Percentiles rank a stretch among this genome's conserved stretches.
These are phyloP conservation scores for Falco peregrinus DNA, from an alignment of 2,797 vertebrate genomes.

Conservation along the genomic window DNA sequence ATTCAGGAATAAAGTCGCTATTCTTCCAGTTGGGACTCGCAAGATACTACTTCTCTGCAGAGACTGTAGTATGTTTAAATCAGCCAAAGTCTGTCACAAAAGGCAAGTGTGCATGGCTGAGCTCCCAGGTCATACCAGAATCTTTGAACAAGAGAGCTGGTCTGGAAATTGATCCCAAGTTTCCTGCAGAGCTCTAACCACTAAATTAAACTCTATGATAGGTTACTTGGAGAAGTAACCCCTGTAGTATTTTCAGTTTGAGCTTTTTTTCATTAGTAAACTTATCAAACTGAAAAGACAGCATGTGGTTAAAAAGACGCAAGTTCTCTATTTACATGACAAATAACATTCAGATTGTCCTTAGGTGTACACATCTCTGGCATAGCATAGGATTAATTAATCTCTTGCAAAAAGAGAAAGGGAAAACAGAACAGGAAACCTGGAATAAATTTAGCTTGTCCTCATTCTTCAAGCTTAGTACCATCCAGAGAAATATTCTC, in stretches of 20 bases:
- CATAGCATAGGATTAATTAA: not conserved
- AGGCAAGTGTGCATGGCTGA: not conserved
- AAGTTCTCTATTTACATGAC: not conserved
- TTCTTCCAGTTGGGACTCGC: rapidly evolving
- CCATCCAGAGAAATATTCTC: constrained; percentile 39
- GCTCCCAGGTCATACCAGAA: constrained; percentile 35
- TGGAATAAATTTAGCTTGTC: constrained; percentile 65
- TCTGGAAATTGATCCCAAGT: constrained; percentile 46
- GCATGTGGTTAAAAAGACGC: not conserved
- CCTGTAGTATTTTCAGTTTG: not conserved
- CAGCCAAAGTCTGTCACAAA: constrained; percentile 11
- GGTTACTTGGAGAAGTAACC: constrained; percentile 13
- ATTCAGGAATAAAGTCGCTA: not conserved
- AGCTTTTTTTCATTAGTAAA: not conserved
- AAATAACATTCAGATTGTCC: not conserved
- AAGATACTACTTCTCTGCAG: not conserved
- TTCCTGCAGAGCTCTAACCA: constrained; percentile 38
- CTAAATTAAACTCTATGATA: not conserved
- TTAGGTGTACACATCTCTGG: not conserved
- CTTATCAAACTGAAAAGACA: not conserved
- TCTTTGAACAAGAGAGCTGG: not conserved
- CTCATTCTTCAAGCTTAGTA: constrained; percentile 49
- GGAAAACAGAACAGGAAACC: constrained; percentile 56
- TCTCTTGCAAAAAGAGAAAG: not conserved
- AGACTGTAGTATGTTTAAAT: not conserved